These are phyloP conservation scores for Bugulina stolonifera DNA, from an alignment of 2,888 invertebrate genomes.

Conservation along the genomic window DNA sequence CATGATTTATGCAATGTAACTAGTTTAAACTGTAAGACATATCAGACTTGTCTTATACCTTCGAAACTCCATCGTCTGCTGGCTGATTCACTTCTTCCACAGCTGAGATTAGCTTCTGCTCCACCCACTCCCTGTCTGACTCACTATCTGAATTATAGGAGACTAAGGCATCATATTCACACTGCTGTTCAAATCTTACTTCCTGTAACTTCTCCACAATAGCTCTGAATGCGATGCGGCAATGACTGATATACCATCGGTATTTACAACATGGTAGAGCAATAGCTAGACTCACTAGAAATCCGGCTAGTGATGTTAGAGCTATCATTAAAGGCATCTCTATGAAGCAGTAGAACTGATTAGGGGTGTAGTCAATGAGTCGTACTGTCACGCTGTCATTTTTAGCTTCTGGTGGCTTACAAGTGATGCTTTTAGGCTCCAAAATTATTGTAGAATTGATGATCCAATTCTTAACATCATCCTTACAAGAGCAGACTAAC, in stretches of 20 bases:
- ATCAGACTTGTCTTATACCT: too few relatives aligned
- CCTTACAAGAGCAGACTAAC: neutral
- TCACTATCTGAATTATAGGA: neutral
- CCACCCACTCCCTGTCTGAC: neutral
- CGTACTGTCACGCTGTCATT: neutral
- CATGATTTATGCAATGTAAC: too few relatives aligned
- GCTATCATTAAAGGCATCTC: neutral
- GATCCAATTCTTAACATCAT: neutral
- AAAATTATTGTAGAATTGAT: neutral
- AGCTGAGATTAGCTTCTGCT: neutral
- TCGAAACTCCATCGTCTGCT: too few relatives aligned
- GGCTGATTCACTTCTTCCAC: neutral
- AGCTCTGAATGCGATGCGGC: neutral
- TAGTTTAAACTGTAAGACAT: too few relatives aligned
- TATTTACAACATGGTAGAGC: neutral
- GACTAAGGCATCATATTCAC: neutral
- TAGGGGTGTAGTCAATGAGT: neutral
- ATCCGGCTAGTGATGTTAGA: neutral
- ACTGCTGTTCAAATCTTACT: neutral
- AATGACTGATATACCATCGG: constrained; percentile 7
- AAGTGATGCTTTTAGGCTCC: neutral
- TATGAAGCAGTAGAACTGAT: neutral
- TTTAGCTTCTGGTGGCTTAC: neutral
- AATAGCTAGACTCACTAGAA: neutral
- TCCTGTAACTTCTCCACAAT: neutral